These are phyloP conservation scores for Cydia strobilella DNA, from an alignment of 1,140 invertebrate species.

Conservation along the genomic window DNA sequence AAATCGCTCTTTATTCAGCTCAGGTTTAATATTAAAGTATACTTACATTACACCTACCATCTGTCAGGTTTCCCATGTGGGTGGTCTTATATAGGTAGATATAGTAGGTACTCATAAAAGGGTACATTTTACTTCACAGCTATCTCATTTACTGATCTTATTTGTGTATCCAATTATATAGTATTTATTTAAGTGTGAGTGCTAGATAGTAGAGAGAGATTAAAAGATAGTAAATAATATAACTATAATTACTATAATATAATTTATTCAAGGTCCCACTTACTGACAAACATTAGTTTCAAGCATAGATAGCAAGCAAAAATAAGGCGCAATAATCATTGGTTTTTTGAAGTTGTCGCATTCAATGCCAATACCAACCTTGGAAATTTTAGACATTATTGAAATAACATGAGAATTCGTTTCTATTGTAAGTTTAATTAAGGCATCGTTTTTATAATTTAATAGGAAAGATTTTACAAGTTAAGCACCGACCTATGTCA, in stretches of 20 bases:
- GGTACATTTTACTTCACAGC: background rate
- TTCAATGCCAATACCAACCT: too few species aligned
- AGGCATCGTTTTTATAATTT: too few species aligned
- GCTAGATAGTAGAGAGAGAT: too few species aligned
- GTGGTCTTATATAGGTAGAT: background rate
- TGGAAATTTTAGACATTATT: too few species aligned
- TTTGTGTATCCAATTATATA: background rate
- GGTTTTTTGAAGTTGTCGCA: too few species aligned
- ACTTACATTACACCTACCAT: constrained; percentile 2
- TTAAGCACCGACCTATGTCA: constrained; percentile 1
- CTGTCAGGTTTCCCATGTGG: background rate
- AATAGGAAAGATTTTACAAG: background rate
- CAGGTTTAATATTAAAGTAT: constrained; percentile 23
- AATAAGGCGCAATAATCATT: too few species aligned
- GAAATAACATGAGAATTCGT: too few species aligned
- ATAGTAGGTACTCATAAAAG: background rate
- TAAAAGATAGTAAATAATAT: background rate
- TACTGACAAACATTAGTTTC: too few species aligned
- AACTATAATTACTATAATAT: too few species aligned
- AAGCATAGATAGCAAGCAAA: too few species aligned
- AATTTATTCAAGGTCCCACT: too few species aligned
- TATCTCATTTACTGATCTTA: background rate
- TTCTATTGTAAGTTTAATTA: too few species aligned
- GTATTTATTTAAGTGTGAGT: background rate
- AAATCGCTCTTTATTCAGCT: background rate